Conservation (phyloP, 2,113 vertebrate genomes). For the Platycercus adscitus region DNA sequence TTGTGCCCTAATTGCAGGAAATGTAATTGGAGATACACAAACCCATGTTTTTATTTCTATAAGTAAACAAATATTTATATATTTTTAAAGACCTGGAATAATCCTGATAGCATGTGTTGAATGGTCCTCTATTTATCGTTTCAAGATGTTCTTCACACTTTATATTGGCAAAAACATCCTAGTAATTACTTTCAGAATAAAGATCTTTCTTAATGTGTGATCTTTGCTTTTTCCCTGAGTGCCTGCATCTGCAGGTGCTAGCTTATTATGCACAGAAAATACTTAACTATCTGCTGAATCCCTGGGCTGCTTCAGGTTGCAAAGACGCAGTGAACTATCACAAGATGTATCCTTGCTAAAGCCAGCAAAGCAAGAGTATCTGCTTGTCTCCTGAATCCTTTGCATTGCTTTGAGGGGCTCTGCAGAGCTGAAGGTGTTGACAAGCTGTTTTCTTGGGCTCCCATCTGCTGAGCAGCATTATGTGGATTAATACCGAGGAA, state of each 20-base stretch:
- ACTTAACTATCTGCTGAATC: neutral
- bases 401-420: neutral
- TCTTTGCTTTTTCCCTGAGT: neutral
- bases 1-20: neutral
- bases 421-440: neutral
- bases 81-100: neutral
- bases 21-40: neutral
- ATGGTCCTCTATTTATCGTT: neutral
- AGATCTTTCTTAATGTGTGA: neutral
- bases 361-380: neutral
- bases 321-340: neutral
- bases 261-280: neutral
- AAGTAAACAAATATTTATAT: neutral
- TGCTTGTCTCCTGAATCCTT: neutral
- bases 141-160: neutral
- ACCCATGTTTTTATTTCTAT: neutral
- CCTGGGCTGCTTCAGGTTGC: neutral
- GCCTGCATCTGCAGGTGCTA: neutral
- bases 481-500: conserved; percentile 20
- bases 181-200: neutral
- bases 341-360: rapidly evolving
- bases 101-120: neutral
- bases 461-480: neutral
- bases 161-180: neutral
- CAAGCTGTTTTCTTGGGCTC: neutral